phyloP scores from a whole-genome alignment of 2,888 invertebrate genomes.

The Agriopis aurantiaria region DNA sequence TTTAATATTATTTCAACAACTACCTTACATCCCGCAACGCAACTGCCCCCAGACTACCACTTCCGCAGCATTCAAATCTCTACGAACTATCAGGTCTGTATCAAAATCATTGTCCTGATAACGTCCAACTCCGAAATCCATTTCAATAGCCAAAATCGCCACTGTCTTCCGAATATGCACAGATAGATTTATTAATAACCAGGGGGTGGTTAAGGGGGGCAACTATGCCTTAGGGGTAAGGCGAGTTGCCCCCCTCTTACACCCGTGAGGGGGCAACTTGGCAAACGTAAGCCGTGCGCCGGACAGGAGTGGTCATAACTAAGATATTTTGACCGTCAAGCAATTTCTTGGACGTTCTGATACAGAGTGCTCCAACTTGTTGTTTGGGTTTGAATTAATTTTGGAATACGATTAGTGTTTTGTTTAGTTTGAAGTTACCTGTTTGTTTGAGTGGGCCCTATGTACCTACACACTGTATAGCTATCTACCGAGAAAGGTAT shows the following conservation, averaged over 20 bases:
- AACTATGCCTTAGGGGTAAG: conserved; percentile 70
- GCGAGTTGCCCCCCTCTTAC: conserved; percentile 29
- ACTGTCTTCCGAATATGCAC: conserved; percentile 81
- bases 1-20: not conserved
- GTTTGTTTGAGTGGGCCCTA: conserved; percentile 38
- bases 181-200: conserved; percentile 85
- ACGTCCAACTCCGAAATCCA: conserved; percentile 55
- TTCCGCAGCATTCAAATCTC: conserved; percentile 29
- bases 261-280: conserved; percentile 66
- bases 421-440: conserved; percentile 43
- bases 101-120: conserved; percentile 55
- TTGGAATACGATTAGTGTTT: conserved; percentile 63
- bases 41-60: conserved; percentile 16
- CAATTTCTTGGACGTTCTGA: conserved; percentile 80
- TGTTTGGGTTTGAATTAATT: conserved; percentile 68
- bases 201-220: conserved; percentile 57
- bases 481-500: not conserved
- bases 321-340: conserved; percentile 86
- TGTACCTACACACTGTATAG: conserved; percentile 29
- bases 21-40: not conserved
- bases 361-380: conserved; percentile 73
- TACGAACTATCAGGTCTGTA: conserved; percentile 37
- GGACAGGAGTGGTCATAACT: conserved; percentile 86
- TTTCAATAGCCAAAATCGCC: conserved; percentile 60
- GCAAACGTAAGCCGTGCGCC: conserved; percentile 82